Conservation (phyloP, 2,797 vertebrate species). For the Pseudochaenichthys georgianus region DNA sequence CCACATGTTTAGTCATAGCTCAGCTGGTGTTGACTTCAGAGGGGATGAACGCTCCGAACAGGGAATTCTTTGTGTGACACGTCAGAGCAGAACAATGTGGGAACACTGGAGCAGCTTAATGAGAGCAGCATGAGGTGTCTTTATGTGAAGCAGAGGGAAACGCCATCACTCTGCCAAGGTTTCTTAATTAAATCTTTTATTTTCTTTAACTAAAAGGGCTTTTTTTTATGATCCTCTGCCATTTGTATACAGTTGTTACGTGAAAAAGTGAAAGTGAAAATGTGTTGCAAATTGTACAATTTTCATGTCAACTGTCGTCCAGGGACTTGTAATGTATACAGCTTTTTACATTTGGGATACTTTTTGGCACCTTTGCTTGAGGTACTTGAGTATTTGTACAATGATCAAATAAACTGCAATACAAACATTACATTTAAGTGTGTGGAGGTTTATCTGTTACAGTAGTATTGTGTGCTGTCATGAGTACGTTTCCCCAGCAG, state of each 20-base stretch:
- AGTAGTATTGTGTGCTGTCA: neutral
- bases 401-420: slow-evolving; percentile 63
- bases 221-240: slow-evolving; percentile 5
- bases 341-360: slow-evolving; percentile 36
- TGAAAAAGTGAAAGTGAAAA: slow-evolving; percentile 20
- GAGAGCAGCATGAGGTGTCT: slow-evolving; percentile 62
- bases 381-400: slow-evolving; percentile 54
- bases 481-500: slow-evolving; percentile 39
- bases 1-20: slow-evolving; percentile 68
- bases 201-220: neutral
- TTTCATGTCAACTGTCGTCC: neutral
- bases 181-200: slow-evolving; percentile 49
- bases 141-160: slow-evolving; percentile 51
- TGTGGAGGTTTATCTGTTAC: rapidly evolving
- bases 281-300: neutral
- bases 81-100: slow-evolving; percentile 67
- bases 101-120: slow-evolving; percentile 61
- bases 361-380: slow-evolving; percentile 13
- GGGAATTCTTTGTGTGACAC: slow-evolving; percentile 71
- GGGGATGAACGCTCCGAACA: slow-evolving; percentile 48
- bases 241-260: slow-evolving; percentile 26
- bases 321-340: neutral
- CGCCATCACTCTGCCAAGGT: slow-evolving; percentile 40
- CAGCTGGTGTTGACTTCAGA: slow-evolving; percentile 76
- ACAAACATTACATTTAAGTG: neutral